Base-by-base conservation (phyloP, 2,888 invertebrate species). In the Caenorhabditis becei region DNA sequence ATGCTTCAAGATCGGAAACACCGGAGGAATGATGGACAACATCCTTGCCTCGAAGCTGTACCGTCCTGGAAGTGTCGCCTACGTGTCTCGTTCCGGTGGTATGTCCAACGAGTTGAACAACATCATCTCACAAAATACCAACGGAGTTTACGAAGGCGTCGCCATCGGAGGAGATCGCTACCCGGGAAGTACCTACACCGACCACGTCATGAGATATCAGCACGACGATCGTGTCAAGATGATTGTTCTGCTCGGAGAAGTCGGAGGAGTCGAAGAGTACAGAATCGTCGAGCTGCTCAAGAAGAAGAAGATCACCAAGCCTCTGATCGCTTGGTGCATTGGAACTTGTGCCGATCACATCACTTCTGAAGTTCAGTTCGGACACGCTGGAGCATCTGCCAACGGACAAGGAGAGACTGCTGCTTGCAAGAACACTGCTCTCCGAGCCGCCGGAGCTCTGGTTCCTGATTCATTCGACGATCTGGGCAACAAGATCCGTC, bases 51-150 rank as follows among this genome's bases (percentile, higher is more conserved):
- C 97, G 86, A 97, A 97, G 92, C 93, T 99, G 11, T 99, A 98
- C 93, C 93, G 98, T 37, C 95, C 97, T 0, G 99, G 99, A 89
- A 93, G 97, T 91, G 96, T 99, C 69, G 98, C 97, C 0, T 99
- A 99, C 92, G 98, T 98, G 0, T 97, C 97, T 0, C 94, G 97
- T 24, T 97, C 97, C 0, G 99, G 99, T 35, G 99, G 99, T 7
- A 99, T 99, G 99, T 97, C 97, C 61, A 99, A 99, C 92, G 99
- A 99, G 91, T 93, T 99, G 79, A 99, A 99, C 93, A 99, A 99
- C 92, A 97, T 99, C 56, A 94, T 99, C 80, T 95, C 97, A 0
- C 96, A 97, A 91, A 95, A 97, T 65, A 97, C 98, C 0, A 96
- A 85, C 35, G 84, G 85, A 10, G 83, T 83, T 8, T 83, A 82